Conservation (phyloP, 2,113 vertebrate genomes). For the Rana temporaria region DNA sequence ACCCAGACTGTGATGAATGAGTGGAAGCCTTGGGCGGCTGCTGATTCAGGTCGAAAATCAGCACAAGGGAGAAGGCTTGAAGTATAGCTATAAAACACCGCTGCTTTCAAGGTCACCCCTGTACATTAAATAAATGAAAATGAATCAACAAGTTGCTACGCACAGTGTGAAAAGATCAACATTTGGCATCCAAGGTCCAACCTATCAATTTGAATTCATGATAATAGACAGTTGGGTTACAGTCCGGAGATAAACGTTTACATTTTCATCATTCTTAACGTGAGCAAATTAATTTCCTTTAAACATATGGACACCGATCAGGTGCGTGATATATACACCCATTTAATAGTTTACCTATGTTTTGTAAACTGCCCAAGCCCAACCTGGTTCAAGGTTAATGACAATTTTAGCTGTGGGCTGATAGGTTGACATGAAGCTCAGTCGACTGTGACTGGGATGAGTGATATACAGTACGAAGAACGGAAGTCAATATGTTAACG, state of each 20-base stretch:
- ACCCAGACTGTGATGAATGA: conserved; percentile 46
- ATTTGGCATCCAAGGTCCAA: conserved; percentile 34
- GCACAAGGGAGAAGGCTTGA: conserved; percentile 36
- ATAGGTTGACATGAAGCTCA: conserved; percentile 44
- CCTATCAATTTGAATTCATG: conserved; percentile 36
- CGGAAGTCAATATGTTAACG: conserved; percentile 49
- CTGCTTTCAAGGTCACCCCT: background rate
- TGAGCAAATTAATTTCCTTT: background rate
- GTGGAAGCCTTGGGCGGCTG: conserved; percentile 18
- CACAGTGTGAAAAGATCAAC: conserved; percentile 25
- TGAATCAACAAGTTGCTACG: conserved; percentile 23
- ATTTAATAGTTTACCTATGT: conserved; percentile 2
- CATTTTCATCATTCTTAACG: conserved; percentile 10
- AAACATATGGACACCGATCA: conserved; percentile 5
- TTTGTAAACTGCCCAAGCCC: conserved; percentile 9
- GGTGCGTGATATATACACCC: conserved; percentile 12
- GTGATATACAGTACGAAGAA: conserved; percentile 40
- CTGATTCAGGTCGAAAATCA: background rate
- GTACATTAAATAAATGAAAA: conserved; percentile 5
- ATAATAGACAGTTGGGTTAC: conserved; percentile 9
- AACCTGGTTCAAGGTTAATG: conserved; percentile 43
- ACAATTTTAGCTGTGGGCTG: conserved; percentile 25
- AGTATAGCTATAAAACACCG: background rate
- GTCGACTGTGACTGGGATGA: conserved; percentile 40
- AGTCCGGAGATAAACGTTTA: background rate